These are phyloP conservation scores for Poecile montanus DNA, from an alignment of 2,797 vertebrate genomes.

Conservation along the genomic window DNA sequence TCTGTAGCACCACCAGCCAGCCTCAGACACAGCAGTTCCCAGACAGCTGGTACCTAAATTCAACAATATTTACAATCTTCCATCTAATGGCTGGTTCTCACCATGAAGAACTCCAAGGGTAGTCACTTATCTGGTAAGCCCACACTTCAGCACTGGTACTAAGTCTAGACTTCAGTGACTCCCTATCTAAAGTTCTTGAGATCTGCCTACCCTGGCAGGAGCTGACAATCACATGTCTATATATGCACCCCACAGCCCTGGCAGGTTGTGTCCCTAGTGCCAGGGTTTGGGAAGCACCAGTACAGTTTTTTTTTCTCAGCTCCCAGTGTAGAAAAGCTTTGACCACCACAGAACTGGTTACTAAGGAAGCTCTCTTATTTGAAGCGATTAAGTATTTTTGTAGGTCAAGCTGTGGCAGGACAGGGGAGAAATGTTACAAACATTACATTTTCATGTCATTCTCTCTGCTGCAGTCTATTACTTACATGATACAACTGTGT, in stretches of 20 bases:
- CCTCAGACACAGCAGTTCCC: background rate
- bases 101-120: background rate
- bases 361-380: background rate
- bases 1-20: background rate
- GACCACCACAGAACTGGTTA: background rate
- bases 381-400: background rate
- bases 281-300: background rate
- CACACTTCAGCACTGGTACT: background rate
- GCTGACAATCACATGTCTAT: accelerated
- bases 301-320: background rate
- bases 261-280: background rate
- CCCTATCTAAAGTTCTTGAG: background rate
- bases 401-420: background rate
- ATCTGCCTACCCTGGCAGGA: background rate
- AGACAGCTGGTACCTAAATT: background rate
- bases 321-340: background rate
- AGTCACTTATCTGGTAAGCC: background rate
- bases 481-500: background rate
- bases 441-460: background rate
- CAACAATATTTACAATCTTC: background rate
- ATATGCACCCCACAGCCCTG: background rate
- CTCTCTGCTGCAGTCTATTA: background rate
- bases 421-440: background rate
- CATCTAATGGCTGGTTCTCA: background rate
- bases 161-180: background rate